A percentile compares a stretch with the other conserved stretches of the same genome.
Evolutionary conservation across 2,797 vertebrate species (phyloP).

Genomic region (Macropus fuliginosus): DNA sequence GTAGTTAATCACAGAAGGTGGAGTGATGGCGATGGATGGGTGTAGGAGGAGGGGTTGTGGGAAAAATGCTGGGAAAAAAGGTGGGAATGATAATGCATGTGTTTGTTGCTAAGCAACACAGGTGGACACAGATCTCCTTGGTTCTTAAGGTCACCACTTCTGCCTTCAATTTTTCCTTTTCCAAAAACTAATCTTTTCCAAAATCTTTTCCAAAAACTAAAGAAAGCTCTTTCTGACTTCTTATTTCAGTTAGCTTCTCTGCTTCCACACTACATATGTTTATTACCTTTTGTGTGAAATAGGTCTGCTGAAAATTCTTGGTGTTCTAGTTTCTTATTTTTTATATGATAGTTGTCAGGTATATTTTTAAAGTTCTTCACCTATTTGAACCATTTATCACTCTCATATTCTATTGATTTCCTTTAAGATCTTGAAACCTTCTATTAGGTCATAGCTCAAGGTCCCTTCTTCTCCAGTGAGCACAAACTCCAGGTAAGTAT

Average conservation of each 20-base stretch:
- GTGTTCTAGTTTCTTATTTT: conserved; percentile 46
- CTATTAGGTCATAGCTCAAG: conserved; percentile 39
- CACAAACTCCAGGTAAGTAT: conserved; percentile 33
- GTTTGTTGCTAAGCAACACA: neutral
- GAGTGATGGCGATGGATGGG: neutral
- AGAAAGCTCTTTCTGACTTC: neutral
- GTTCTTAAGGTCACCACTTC: neutral
- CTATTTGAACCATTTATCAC: conserved; percentile 28
- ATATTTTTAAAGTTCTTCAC: conserved; percentile 8
- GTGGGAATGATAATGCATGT: neutral
- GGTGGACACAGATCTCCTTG: neutral
- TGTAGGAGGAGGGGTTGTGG: neutral
- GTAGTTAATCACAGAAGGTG: neutral
- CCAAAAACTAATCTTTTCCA: neutral
- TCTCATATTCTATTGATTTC: conserved; percentile 48
- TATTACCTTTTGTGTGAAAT: conserved; percentile 46
- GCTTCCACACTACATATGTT: neutral
- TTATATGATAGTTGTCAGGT: conserved; percentile 37
- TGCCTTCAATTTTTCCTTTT: neutral
- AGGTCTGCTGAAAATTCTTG: conserved; percentile 30
- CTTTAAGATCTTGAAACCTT: conserved; percentile 55
- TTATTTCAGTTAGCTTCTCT: neutral
- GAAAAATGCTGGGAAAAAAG: neutral
- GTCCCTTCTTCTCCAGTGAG: conserved; percentile 36
- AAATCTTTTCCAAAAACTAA: too few species aligned